Percentiles rank a stretch among this genome's conserved stretches.
phyloP scores from a whole-genome alignment of 2,888 invertebrate species.

The Ptilodon capucinus region DNA sequence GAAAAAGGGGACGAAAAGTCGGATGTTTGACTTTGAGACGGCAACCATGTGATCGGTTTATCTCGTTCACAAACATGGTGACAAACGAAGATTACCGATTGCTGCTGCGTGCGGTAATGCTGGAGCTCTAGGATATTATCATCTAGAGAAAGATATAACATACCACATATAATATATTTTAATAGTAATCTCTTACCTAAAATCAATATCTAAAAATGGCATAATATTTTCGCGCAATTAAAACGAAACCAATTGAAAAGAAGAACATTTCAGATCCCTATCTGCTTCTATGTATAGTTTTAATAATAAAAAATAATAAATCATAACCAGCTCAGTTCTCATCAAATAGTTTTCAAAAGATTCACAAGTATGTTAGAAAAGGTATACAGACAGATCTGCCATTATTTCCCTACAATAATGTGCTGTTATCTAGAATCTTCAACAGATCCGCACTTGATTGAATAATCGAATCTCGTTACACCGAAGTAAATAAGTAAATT shows the following conservation, averaged over 20 bases:
- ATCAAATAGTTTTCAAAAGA: too few relatives aligned
- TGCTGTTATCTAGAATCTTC: not conserved
- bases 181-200: too few relatives aligned
- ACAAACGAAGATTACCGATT: slow-evolving; percentile 61
- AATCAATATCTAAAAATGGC: too few relatives aligned
- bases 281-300: too few relatives aligned
- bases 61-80: slow-evolving; percentile 55
- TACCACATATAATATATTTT: not conserved
- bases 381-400: too few relatives aligned
- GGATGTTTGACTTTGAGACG: slow-evolving; percentile 28
- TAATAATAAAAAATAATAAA: too few relatives aligned
- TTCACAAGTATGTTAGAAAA: too few relatives aligned
- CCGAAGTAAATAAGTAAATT: not conserved
- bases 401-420: too few relatives aligned
- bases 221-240: too few relatives aligned
- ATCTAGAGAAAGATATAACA: slow-evolving; percentile 6
- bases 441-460: not conserved
- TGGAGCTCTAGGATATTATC: slow-evolving; percentile 18
- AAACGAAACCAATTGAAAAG: too few relatives aligned
- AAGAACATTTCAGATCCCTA: too few relatives aligned
- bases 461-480: not conserved
- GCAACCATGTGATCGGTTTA: slow-evolving; percentile 65
- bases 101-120: slow-evolving; percentile 11
- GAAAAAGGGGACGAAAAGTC: slow-evolving; percentile 4
- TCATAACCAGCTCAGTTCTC: too few relatives aligned